A percentile compares a stretch with the other conserved stretches of the same genome.
Evolutionary conservation across 2,888 invertebrate genomes (phyloP).

Genomic region (Aporophyla nigra): DNA sequence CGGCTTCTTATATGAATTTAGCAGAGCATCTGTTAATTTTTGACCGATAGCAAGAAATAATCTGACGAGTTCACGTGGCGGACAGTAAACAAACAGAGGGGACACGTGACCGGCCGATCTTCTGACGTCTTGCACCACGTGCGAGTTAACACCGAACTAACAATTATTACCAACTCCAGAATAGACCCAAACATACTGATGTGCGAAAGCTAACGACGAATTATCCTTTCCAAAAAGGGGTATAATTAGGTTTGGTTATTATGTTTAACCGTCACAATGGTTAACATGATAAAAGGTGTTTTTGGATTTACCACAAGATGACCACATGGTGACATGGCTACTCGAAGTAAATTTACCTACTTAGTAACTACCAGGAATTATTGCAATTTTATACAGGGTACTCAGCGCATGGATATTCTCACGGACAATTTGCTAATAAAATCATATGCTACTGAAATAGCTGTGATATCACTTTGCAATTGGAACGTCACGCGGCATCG

Average conservation of each 20-base stretch:
- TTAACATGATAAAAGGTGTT: not conserved
- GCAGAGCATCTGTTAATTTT: conserved; percentile 35
- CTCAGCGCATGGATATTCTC: conserved; percentile 57
- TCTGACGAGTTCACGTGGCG: conserved; percentile 73
- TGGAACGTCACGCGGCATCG: conserved; percentile 69
- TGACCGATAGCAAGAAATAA: conserved; percentile 67
- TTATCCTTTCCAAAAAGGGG: conserved; percentile 2
- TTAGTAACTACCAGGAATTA: conserved; percentile 55
- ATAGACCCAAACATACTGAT: conserved; percentile 23
- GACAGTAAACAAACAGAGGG: conserved; percentile 76
- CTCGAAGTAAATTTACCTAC: conserved; percentile 23
- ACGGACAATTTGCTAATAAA: conserved; percentile 68
- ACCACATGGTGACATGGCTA: conserved; percentile 15
- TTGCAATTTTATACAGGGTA: conserved; percentile 51
- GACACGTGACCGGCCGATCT: conserved; percentile 74
- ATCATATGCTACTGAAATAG: conserved; percentile 70
- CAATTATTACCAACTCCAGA: conserved; percentile 51
- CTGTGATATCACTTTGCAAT: conserved; percentile 73
- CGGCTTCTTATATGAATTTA: not conserved
- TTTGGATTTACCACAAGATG: conserved; percentile 10
- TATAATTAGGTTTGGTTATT: not conserved
- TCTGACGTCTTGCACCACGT: conserved; percentile 73
- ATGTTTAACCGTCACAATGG: not conserved
- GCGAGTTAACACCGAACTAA: conserved; percentile 50
- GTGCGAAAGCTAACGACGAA: conserved; percentile 9